Evolutionary conservation across 2,113 vertebrate species (phyloP).

Genomic region (Bolborhynchus lineola): DNA sequence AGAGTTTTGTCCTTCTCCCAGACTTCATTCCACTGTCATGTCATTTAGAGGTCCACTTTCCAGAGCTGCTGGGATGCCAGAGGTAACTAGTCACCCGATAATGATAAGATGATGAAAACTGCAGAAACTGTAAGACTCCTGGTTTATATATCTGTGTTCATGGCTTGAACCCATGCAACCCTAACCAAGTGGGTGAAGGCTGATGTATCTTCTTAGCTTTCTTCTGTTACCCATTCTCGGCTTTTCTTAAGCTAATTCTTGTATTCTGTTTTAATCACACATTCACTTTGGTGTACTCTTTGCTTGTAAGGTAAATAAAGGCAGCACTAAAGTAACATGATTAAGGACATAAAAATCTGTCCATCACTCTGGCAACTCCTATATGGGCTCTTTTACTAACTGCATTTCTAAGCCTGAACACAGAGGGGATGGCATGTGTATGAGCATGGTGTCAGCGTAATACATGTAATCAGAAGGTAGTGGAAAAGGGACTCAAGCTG

Average conservation of each 20-base stretch:
- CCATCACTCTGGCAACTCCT: background rate
- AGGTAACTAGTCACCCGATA: background rate
- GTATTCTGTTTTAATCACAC: background rate
- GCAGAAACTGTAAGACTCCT: background rate
- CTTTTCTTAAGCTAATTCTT: background rate
- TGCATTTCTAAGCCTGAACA: background rate
- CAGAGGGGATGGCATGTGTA: rapidly evolving
- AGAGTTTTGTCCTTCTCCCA: background rate
- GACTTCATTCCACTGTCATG: background rate
- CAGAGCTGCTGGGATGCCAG: background rate
- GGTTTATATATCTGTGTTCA: background rate
- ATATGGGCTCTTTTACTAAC: background rate
- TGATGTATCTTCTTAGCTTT: background rate
- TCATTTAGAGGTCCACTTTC: background rate
- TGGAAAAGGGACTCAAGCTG: background rate
- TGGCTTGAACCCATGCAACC: background rate
- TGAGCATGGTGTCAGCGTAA: background rate
- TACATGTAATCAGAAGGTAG: background rate
- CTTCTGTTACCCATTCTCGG: background rate
- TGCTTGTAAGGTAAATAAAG: background rate
- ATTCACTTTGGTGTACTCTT: background rate
- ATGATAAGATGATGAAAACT: background rate
- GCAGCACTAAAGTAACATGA: background rate
- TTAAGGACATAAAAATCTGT: background rate
- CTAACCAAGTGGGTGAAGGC: background rate